Evolutionary conservation across 2,113 vertebrate species (phyloP), one percentile per base, ranked within the genome.

Genomic region (Argyrosomus japonicus): DNA sequence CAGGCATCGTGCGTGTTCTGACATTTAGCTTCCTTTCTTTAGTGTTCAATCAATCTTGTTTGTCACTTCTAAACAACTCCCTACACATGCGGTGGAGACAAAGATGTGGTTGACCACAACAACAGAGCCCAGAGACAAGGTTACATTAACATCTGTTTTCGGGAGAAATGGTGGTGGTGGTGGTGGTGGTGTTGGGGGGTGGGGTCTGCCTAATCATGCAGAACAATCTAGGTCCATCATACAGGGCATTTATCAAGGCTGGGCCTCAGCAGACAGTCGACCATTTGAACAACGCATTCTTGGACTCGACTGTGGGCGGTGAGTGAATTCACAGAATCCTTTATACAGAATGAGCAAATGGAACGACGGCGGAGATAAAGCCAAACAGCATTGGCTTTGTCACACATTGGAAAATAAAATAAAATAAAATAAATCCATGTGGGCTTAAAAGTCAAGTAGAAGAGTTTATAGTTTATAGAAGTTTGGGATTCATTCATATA

Each of bases 311-410:
- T 43, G 95, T 95, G 84, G 95, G 95, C 51, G 84, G 79, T 53
- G 84, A 84, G 89, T 92, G 93, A 93, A 93, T 90, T 94, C 91
- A 93, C 89, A 88, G 83, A 68, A 83, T 89, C 56, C 71, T 84
- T 91, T 79, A 86, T 92, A 69, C 90, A 64, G 72, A 73, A 61
- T 6, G 78, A 81, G 75, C 29, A 53, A 76, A 62, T 18, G 65
- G 36, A 73, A 85, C 88, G 86, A 84, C 89, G 65, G 76, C 65
- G 50, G 77, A 50, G 64, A 54, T 64, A 10, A 68, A 77, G 43
- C 7, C 74, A 63, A 60, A 92, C 82, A 92, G 79, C 87, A 58
- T 14, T 47, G 70, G 54, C 85, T 83, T 85, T 92, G 91, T 84
- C n/a, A 54, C 23, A 43, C 61, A 77, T 40, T 47, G 62, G 23